Evolutionary conservation across 1,140 invertebrate genomes (phyloP), one percentile per base, ranked within the genome.

Genomic region (Agraylea sexmaculata): DNA sequence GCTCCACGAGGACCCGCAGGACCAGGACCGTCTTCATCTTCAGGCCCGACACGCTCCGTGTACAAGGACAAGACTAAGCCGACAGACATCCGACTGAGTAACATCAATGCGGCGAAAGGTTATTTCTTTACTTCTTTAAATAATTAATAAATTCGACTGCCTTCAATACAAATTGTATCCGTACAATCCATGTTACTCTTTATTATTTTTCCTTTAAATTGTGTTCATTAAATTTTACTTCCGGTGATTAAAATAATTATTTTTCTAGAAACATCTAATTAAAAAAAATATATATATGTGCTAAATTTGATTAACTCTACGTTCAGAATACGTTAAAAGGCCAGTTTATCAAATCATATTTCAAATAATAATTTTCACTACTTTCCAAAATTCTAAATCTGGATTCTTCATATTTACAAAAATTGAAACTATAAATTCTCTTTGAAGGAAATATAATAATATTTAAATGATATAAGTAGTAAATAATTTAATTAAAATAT

Each of bases 81-180:
- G 10, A 74, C 77, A 11, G 89, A 95, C 69, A 93, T 99, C 57
- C 78, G 95, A 32, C 71, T 75, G 41, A 95, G 90, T 53, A 99
- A 99, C 60, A 98, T 99, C 46, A 80, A 81, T 62, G 95, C 95
- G 47, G 94, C 91, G 17, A 99, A 99, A 84, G 88, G 91, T 94
- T 75, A 66, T 40, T 43, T 39, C n/a, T 16, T 40, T 38, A 7
- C 12, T 25, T 2, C 10, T 18, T 43, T 10, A 16, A 28, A 10
- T 40, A 29, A 15, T 40, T 16, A 40, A n/a, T 22, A 18, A 18
- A 22, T 21, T 22, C 7, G 8, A 33, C 15, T 15, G 10, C 27
- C 10, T n/a, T 39, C 23, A 33, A 6, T 33, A 8, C 12, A n/a
- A n/a, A n/a, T n/a, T n/a, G n/a, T n/a, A n/a, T n/a, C n/a, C n/a